Base-by-base conservation (phyloP, 1,140 invertebrate genomes). In the Leptinotarsa texana region DNA sequence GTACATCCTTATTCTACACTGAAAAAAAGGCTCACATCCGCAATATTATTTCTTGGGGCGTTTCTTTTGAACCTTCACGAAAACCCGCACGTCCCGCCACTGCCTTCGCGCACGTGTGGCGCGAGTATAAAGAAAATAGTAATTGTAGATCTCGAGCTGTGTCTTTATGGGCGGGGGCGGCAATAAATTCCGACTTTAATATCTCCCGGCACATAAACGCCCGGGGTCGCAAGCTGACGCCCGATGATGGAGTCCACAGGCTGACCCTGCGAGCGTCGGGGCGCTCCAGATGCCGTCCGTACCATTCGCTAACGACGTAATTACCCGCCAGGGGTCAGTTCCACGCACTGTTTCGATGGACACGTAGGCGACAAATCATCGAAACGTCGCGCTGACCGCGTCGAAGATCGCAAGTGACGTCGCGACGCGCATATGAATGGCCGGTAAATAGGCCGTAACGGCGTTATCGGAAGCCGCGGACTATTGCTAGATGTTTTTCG, bases 161-260 rank as follows among this genome's bases (percentile, higher is more conserved):
- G 80, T 80, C 78, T 80, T 80, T 79, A 80, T 83, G 77, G 79
- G 76, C 76, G 75, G 75, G 78, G 77, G 73, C 77, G 76, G 77
- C 79, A 72, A 83, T 84, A 84, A 84, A 84, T 84, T 82, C 75
- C 79, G 73, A 67, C 77, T 83, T 84, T 84, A 84, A 84, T 84
- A 84, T 83, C 82, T 82, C 77, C 79, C 78, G 74, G 79, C 81
- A 80, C 75, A 82, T 82, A 81, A 82, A 82, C 75, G 78, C 77
- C 69, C 74, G 74, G 76, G 79, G 80, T 82, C 81, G 80, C 83
- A 84, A 83, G 83, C 83, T 84, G 83, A 81, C 83, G 83, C 82
- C 73, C 63, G 47, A 75, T 79, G 80, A 82, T 82, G 82, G 78
- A 80, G 81, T 82, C 79, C 80, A 79, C 80, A 75, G 77, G 78